Base-by-base conservation (phyloP, 2,797 vertebrate genomes). In the Phoxinus dragarum region DNA sequence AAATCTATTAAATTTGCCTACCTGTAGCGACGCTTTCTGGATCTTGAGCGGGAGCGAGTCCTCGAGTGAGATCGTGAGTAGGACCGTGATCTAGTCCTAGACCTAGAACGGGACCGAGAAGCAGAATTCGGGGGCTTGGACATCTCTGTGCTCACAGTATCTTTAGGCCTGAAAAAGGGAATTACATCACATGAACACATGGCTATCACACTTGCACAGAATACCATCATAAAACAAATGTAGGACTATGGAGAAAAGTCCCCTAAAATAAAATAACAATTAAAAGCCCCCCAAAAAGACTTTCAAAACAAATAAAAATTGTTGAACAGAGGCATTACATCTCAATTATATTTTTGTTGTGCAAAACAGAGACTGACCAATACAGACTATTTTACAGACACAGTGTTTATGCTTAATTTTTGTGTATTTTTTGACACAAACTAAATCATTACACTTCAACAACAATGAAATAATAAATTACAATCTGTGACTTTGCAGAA, bases 21-120 rank as follows among this genome's bases (percentile, higher is more conserved):
- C 98, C 98, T 99, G 85, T 99, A 97, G 1, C 97, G 96, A 85
- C 97, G 97, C 34, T 99, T 99, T 68, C 98, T 96, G 6, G 98
- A 98, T 16, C 98, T 96, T 19, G 98, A 99, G 6, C 97, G 93
- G 0, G 98, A 99, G 11, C 96, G 96, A 90, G 97, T 98, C 44
- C 97, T 94, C 8, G 98, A 98, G 10, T 95, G 96, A 77, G 98
- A 99, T 12, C 98, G 96, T 1, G 98, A 97, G 91, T 97, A 97
- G 34, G 97, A 97, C n/a, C 96, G 91, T 0, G 97, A 98, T 0
- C 96, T 96, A 0, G 97, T 97, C 1, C 95, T 96, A 0, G 98
- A 99, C 88, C 96, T 95, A 87, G 98, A 97, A 5, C 96, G 95
- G 79, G 97, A 98, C 9, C 96, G 96, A 72, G 96, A 96, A 3